These are phyloP conservation scores for Nephrotoma guestfalica DNA, from an alignment of 2,888 invertebrate genomes.

Conservation along the genomic window DNA sequence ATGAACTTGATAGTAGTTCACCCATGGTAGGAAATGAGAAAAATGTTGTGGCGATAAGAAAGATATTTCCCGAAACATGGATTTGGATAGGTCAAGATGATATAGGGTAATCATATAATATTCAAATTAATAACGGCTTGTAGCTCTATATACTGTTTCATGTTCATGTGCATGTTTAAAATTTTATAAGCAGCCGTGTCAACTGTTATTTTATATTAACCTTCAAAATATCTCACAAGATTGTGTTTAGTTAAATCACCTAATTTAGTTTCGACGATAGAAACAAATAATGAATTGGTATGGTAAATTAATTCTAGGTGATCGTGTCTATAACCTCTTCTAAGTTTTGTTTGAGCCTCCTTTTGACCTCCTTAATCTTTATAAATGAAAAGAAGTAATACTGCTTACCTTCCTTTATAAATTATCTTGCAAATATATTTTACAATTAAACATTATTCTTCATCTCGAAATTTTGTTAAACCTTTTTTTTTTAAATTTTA, in stretches of 20 bases:
- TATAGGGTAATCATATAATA: neutral
- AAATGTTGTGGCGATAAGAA: slow-evolving; percentile 4
- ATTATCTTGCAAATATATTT: neutral
- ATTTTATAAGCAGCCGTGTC: too few species aligned
- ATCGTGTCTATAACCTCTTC: too few species aligned
- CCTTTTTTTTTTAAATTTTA: neutral
- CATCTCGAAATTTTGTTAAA: neutral
- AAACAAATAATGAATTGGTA: too few species aligned
- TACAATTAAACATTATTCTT: neutral
- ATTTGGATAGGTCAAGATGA: slow-evolving; percentile 10
- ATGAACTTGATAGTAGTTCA: too few species aligned
- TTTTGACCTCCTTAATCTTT: too few species aligned
- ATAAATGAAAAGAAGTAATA: too few species aligned
- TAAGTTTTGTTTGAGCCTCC: too few species aligned
- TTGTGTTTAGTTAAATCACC: too few species aligned
- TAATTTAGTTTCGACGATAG: too few species aligned
- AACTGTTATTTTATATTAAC: neutral
- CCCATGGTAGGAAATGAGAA: neutral
- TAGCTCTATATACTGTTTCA: neutral
- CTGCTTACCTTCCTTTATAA: too few species aligned
- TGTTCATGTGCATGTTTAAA: neutral
- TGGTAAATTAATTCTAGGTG: too few species aligned
- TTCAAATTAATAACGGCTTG: neutral
- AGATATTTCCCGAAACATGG: slow-evolving; percentile 13
- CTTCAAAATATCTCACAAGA: neutral